Percentiles rank a stretch among this genome's conserved stretches.
Evolutionary conservation across 2,113 vertebrate genomes (phyloP).

Genomic region (Corydoras sp.): DNA sequence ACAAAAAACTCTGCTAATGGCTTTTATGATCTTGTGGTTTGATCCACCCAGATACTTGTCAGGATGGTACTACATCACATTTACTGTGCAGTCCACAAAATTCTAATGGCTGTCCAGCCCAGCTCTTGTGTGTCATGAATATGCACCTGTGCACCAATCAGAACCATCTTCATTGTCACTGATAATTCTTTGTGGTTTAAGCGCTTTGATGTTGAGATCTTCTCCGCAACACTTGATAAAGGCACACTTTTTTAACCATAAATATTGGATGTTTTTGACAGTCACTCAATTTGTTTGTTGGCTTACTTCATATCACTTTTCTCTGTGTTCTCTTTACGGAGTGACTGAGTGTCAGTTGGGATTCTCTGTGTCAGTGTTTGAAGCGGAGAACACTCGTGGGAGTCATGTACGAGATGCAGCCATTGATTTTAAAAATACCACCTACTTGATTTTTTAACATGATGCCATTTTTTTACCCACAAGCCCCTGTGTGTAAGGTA

Average conservation of each 20-base stretch:
- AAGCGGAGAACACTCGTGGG: slow-evolving; percentile 24
- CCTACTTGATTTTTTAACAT: slow-evolving; percentile 44
- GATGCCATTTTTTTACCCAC: slow-evolving; percentile 29
- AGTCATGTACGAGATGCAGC: slow-evolving; percentile 16
- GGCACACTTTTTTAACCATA: slow-evolving; percentile 26
- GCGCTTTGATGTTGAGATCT: too few species aligned
- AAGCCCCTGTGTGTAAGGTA: slow-evolving; percentile 29
- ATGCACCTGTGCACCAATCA: too few species aligned
- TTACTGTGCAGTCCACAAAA: too few species aligned
- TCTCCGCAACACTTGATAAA: slow-evolving; percentile 18
- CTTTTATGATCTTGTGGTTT: too few species aligned
- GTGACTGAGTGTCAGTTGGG: slow-evolving; percentile 44
- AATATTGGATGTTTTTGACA: slow-evolving; percentile 42
- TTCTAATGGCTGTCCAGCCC: too few species aligned
- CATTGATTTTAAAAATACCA: slow-evolving; percentile 52
- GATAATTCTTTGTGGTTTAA: too few species aligned
- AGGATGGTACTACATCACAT: too few species aligned
- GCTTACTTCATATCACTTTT: slow-evolving; percentile 42
- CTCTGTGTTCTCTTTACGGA: slow-evolving; percentile 41
- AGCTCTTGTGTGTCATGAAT: too few species aligned
- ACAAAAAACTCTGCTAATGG: too few species aligned
- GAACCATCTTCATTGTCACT: too few species aligned
- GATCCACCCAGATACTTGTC: too few species aligned
- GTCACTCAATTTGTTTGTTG: slow-evolving; percentile 42
- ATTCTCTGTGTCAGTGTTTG: slow-evolving; percentile 46